phyloP scores from a whole-genome alignment of 2,888 invertebrate species.

The Nemapogon koenigi region DNA sequence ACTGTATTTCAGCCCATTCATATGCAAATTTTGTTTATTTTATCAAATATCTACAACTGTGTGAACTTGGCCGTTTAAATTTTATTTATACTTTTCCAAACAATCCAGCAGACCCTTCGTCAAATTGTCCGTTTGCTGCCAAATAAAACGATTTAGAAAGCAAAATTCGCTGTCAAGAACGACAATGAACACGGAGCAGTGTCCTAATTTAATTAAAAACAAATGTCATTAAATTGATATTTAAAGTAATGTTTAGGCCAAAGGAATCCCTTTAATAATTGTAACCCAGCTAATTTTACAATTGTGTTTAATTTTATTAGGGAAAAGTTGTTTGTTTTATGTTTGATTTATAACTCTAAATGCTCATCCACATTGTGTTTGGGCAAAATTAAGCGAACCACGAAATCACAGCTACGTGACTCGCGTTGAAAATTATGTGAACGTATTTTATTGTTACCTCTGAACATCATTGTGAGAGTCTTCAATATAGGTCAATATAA shows the following conservation, averaged over 20 bases:
- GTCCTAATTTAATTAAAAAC: constrained; percentile 38
- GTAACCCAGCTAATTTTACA: constrained; percentile 2
- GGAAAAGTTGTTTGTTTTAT: neutral
- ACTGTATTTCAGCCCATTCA: no score
- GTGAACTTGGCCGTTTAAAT: no score
- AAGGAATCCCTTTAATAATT: constrained; percentile 2
- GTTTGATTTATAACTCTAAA: constrained; percentile 1
- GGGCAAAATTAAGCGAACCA: no score
- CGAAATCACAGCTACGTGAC: no score
- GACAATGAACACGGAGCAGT: constrained; percentile 30
- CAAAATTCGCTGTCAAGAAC: constrained; percentile 23
- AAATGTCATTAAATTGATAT: constrained; percentile 21
- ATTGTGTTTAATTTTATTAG: constrained; percentile 6
- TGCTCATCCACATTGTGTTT: no score
- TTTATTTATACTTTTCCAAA: constrained; percentile 27
- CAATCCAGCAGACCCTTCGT: constrained; percentile 28
- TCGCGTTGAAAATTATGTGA: no score
- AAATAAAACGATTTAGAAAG: constrained; percentile 32
- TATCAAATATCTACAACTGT: no score
- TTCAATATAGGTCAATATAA: no score
- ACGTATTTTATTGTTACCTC: no score
- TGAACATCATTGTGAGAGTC: no score
- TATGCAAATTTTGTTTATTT: no score
- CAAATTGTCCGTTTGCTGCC: constrained; percentile 21
- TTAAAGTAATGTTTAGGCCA: constrained; percentile 3